Evolutionary conservation across 2,888 invertebrate genomes (phyloP), one percentile per base, ranked within the genome.

Genomic region (Craniophora ligustri): DNA sequence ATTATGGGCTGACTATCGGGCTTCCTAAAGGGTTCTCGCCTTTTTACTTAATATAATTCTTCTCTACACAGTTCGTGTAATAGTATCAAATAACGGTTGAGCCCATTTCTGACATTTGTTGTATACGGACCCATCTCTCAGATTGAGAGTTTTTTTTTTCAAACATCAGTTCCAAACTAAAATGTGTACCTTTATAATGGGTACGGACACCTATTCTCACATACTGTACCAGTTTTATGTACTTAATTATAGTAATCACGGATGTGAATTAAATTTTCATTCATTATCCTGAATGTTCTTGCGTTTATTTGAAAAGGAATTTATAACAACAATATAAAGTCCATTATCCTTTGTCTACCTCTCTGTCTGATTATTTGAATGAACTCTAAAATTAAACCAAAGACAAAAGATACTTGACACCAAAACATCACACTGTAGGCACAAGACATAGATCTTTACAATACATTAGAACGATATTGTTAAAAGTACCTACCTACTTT

Each of bases 351-450:
- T 50, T 16, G 23, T 51, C 42, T 49, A 49, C 58, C 47, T 45
- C 35, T 23, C 40, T n/a, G n/a, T n/a, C 57, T 48, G 34, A 28
- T 2, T 15, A 36, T 23, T 5, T 18, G 8, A 48, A 19, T 57
- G 18, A 38, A 49, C 16, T 46, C 40, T 31, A 21, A 48, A 47
- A 28, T 34, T 11, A 74, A 67, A 66, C 72, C 72, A 72, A 74
- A 74, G 62, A 74, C 45, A 40, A 38, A 54, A 57, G 38, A 54
- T 34, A 40, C 51, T 41, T 44, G 36, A 57, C 66, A 66, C 51
- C 46, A 65, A 68, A 61, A 65, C 45, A 64, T 72, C 65, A 71
- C 50, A 56, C 41, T 32, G 23, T 47, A 67, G 28, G 10, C 23
- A 26, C 26, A 34, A 39, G 23, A 58, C 49, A 11, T 48, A 50